Evolutionary conservation across 2,113 vertebrate species (phyloP).

Genomic region (Sigmodon hispidus): DNA sequence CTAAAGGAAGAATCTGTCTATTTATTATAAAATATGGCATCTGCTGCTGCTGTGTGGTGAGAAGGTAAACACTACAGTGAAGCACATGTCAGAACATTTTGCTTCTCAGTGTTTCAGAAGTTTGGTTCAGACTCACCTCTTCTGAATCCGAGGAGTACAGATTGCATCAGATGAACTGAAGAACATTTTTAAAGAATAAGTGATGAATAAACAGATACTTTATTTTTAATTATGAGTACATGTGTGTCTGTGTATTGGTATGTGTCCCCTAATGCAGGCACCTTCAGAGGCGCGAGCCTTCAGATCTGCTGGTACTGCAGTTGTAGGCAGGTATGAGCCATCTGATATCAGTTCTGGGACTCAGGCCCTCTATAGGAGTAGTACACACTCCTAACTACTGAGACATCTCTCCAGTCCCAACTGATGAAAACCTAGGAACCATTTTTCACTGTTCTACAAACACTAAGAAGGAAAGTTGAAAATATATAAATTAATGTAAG

Average conservation of each 20-base stretch:
- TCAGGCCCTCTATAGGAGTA: neutral
- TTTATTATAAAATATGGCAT: neutral
- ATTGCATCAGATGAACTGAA: accelerated
- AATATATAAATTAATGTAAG: neutral
- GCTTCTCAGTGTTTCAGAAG: neutral
- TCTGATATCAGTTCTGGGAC: too few species aligned
- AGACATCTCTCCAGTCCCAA: too few species aligned
- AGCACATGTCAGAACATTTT: neutral
- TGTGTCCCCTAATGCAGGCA: too few species aligned
- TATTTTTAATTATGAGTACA: neutral
- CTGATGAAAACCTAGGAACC: too few species aligned
- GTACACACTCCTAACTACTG: neutral
- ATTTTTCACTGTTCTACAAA: neutral
- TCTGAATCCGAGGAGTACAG: accelerated
- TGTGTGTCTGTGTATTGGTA: neutral
- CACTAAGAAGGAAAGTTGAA: neutral
- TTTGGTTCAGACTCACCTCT: accelerated
- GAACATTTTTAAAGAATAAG: neutral
- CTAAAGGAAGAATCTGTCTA: neutral
- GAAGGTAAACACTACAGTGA: accelerated
- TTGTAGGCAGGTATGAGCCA: neutral
- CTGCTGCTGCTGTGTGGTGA: neutral
- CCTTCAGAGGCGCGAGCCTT: neutral
- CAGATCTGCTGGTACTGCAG: too few species aligned
- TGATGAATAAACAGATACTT: neutral